Evolutionary conservation across 2,797 vertebrate species (phyloP), one percentile per base, ranked within the genome.

Genomic region (Hypotaenidia okinawae): DNA sequence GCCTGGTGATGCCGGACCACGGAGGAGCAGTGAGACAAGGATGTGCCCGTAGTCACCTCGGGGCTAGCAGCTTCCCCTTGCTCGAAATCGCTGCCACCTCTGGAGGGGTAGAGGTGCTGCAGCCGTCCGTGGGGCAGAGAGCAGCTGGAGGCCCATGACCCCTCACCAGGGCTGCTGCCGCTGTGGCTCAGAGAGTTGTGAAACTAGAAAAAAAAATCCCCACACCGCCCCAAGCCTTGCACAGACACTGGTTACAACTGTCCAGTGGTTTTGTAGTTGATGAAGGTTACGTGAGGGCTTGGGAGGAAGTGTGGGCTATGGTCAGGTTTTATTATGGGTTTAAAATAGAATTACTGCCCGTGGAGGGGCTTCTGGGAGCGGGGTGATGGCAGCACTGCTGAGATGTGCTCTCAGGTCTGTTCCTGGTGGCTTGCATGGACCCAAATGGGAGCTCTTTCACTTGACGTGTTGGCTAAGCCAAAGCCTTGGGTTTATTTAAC

Each of bases 71-170:
- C 39, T 23, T 80, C 59, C 27, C 27, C 23, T 62, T 32, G 49
- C 41, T 63, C 30, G 51, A 41, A 32, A 63, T 58, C 35, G 27
- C 49, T 2, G 0, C 35, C 4, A 0, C 35, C 37, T 86, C 57
- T 49, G n/a, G 35, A 1, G 3, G 27, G 49, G n/a, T 2, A 2
- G 57, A 58, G 69, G 25, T 21, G 9, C 66, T 51, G 10, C 28
- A 1, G 1, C 39, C 15, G 5, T n/a, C 37, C 35, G 58, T 1
- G 10, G 35, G 33, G 15, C 3, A 10, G 51, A 3, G 9, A 82
- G 45, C 25, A 72, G 18, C 25, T 1, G 0, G 51, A 51, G 35
- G 19, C 35, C 27, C 0, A 1, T 15, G 55, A 27, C 10, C 9
- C 33, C 13, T 55, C 4, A 3, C 30, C 15, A 4, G 52, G 54